Evolutionary conservation across 2,888 invertebrate genomes (phyloP).

Genomic region (Eupithecia insigniata): DNA sequence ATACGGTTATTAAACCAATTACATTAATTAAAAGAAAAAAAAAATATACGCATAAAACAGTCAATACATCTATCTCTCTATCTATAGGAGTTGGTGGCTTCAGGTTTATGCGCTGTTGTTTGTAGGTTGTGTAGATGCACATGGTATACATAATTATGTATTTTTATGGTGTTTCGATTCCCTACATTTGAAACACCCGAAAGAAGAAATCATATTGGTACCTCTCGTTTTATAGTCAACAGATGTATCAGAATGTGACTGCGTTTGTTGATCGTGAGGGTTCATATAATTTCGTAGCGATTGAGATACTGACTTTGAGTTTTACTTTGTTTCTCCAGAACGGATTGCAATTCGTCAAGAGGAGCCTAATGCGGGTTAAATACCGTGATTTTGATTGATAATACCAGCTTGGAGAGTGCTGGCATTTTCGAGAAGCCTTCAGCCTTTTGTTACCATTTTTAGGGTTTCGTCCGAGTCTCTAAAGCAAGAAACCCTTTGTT

Average conservation of each 20-base stretch:
- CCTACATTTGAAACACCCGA: background rate
- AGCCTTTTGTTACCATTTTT: slow-evolving; percentile 8
- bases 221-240: background rate
- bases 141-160: background rate
- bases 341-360: slow-evolving; percentile 54
- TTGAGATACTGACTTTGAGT: background rate
- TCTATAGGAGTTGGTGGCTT: background rate
- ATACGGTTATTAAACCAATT: too few species aligned
- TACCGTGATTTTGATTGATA: slow-evolving; percentile 52
- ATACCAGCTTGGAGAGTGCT: slow-evolving; percentile 43
- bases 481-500: background rate
- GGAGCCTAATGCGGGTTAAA: slow-evolving; percentile 51
- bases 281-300: background rate
- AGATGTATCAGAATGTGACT: background rate
- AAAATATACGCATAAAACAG: too few species aligned
- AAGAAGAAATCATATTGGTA: background rate
- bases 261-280: background rate
- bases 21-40: too few species aligned
- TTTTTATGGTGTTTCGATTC: background rate
- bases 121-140: background rate
- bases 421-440: slow-evolving; percentile 23
- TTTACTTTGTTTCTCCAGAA: slow-evolving; percentile 18
- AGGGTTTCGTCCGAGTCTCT: background rate
- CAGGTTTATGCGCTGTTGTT: background rate
- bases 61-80: too few species aligned